Base-by-base conservation (phyloP, 2,113 vertebrate species). In the Acanthochromis polyacanthus region DNA sequence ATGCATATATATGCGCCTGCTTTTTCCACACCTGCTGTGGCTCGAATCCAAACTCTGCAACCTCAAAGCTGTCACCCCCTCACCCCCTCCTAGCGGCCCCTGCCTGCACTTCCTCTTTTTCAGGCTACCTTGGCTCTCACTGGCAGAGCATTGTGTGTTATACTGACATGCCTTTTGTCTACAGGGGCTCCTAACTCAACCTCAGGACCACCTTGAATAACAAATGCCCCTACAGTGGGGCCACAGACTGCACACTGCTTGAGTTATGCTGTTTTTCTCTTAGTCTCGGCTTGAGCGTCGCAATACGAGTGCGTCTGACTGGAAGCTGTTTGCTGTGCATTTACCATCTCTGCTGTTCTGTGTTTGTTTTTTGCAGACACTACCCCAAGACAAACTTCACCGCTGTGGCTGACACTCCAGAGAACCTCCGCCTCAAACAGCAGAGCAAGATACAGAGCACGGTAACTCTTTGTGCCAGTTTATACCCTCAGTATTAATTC, bases 331-430 rank as follows among this genome's bases (percentile, higher is more conserved):
- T 32, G 32, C 32, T 23, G n/a, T 64, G 25, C 60, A 23, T 76
- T 88, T 63, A 85, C 30, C 10, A 62, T 69, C 28, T 82, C 74
- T 30, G 17, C 43, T 75, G 30, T 80, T 71, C 62, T 83, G 19
- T 83, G 74, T 83, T 71, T 87, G 9, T 87, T 82, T 87, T 82
- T 87, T 84, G n/a, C 94, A 99, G 97, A 94, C 98, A 99, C 95
- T 99, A 99, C 94, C 98, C 98, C 66, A 98, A 97, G 95, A 96
- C 97, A 79, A 94, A 95, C 81, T 99, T 98, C 94, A 99, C 98
- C 90, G 95, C 93, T 80, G 98, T 99, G 93, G 96, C 97, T 3
- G 98, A 99, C 91, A 99, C 98, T 71, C 98, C 97, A 1, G 97
- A 99, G 95, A 99, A 99, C 92, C 95, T 97, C 85, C 97, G 98